Percentiles rank a stretch among this genome's conserved stretches.
Conservation (phyloP, 1,140 invertebrate species). For the Micrasema longulum region DNA sequence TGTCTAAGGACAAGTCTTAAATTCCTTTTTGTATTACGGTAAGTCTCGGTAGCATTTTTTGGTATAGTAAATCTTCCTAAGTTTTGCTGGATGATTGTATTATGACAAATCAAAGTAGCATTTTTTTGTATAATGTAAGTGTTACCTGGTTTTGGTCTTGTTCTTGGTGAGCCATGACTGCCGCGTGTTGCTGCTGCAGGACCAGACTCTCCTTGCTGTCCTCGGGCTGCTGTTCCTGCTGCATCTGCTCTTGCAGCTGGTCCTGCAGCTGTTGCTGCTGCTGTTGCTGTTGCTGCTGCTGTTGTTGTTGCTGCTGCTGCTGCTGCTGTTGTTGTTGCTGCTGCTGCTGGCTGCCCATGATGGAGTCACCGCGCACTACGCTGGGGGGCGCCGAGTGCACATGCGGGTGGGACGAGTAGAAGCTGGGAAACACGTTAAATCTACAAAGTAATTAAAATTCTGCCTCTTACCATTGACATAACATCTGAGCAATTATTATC, state of each 20-base stretch:
- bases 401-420: constrained; percentile 66
- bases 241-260: constrained; percentile 47
- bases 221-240: constrained; percentile 45
- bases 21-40: no score
- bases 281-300: constrained; percentile 61
- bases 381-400: constrained; percentile 63
- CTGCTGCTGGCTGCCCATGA: constrained; percentile 56
- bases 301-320: constrained; percentile 62
- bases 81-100: no score
- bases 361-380: constrained; percentile 64
- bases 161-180: constrained; percentile 22
- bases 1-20: no score
- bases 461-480: neutral
- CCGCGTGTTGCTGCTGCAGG: constrained; percentile 44
- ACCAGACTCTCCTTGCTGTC: constrained; percentile 53
- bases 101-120: no score
- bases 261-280: constrained; percentile 50
- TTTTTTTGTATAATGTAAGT: no score
- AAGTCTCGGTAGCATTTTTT: no score
- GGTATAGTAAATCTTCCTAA: no score
- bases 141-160: constrained; percentile 48
- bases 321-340: constrained; percentile 50
- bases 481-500: no score
- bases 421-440: constrained; percentile 58
- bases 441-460: constrained; percentile 45